Evolutionary conservation across 2,797 vertebrate genomes (phyloP), one percentile per base, ranked within the genome.

Genomic region (Streptopelia turtur): DNA sequence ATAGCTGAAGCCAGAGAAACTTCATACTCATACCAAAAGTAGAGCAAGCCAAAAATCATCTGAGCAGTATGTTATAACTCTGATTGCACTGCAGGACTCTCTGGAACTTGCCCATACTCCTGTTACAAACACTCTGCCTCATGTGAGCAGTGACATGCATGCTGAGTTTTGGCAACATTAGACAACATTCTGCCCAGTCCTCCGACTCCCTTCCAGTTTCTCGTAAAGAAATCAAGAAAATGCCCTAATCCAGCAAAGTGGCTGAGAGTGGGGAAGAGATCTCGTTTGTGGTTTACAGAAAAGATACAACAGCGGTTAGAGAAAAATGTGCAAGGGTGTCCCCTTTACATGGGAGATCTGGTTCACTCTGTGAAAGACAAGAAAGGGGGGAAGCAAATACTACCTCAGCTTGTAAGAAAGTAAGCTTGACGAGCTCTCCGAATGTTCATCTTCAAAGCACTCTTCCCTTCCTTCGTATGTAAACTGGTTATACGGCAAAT

Each of bases 381-480:
- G 41, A 81, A 85, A 57, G 64, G 82, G 45, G 52, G 33, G 5
- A 4, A 95, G 75, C 1, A 80, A 56, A 70, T 50, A 61, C 94
- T 98, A 99, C 98, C 98, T 98, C 94, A 98, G 97, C 95, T 98
- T 98, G 95, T 98, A 98, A 59, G 98, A 98, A 84, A 98, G 98
- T 65, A 98, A 98, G 86, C 98, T 99, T 89, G 98, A 98, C 5
- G 99, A 99, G 97, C 98, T 99, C 91, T 99, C 98, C 27, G 99
- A 99, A 96, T 98, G 98, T 90, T 97, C 98, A 96, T 99, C 98
- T 93, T 98, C 97, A n/a, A 99, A 98, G 83, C 99, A 98, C 80
- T 98, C 99, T 92, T 99, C 98, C 97, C 98, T 98, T 96, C 99
- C 99, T 90, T 99, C 99, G 28, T 99, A 99, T 71, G 99, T 99